Evolutionary conservation across 2,113 vertebrate genomes (phyloP).

Genomic region (Pogonocichla stellata): DNA sequence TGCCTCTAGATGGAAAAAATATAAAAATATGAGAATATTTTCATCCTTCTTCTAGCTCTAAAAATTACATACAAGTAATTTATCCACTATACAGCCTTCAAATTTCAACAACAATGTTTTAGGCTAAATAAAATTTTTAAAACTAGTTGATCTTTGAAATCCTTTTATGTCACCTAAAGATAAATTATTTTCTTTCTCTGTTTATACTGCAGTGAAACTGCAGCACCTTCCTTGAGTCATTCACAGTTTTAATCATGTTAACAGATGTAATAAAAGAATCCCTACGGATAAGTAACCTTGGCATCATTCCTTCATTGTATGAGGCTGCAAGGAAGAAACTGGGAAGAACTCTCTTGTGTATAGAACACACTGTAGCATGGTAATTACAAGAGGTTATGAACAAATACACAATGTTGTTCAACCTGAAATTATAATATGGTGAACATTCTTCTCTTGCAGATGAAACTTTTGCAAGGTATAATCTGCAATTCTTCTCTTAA

Average conservation of each 20-base stretch:
- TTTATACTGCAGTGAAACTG: neutral
- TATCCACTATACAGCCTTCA: neutral
- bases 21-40: neutral
- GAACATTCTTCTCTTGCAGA: neutral
- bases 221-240: neutral
- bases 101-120: neutral
- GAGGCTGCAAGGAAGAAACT: neutral
- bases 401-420: neutral
- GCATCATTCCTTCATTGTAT: neutral
- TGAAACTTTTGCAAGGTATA: neutral
- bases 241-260: neutral
- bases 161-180: neutral
- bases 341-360: neutral
- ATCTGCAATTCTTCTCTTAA: neutral
- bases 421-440: neutral
- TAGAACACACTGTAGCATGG: neutral
- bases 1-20: neutral
- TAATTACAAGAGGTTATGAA: neutral
- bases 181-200: neutral
- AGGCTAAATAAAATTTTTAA: neutral
- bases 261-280: neutral
- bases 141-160: neutral
- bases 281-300: neutral
- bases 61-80: neutral
- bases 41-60: neutral